Percentiles rank a stretch among this genome's conserved stretches.
Conservation (phyloP, 2,797 vertebrate species). For the Brachymystax lenok region DNA sequence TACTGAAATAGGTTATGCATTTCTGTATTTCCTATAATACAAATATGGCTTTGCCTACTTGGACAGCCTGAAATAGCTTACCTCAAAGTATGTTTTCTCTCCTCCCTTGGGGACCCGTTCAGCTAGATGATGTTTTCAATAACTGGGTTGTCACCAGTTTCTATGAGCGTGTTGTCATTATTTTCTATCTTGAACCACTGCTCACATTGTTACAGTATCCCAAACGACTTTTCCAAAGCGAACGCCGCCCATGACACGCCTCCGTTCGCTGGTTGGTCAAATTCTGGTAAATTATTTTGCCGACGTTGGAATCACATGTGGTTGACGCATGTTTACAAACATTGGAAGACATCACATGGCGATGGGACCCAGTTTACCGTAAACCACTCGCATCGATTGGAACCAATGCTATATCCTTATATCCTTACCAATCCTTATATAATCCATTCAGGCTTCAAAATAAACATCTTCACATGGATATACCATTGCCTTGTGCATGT, state of each 20-base stretch:
- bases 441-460: neutral
- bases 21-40: neutral
- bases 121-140: constrained; percentile 25
- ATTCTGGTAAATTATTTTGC: constrained; percentile 50
- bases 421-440: neutral
- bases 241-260: constrained; percentile 75
- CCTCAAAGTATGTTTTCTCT: constrained; percentile 10
- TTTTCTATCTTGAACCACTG: constrained; percentile 61
- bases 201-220: constrained; percentile 56
- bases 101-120: constrained; percentile 4
- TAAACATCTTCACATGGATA: no score
- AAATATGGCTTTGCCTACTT: constrained; percentile 59
- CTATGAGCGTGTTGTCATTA: constrained; percentile 39
- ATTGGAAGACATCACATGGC: constrained; percentile 78
- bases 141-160: constrained; percentile 21
- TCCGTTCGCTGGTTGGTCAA: constrained; percentile 68
- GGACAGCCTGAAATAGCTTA: constrained; percentile 32
- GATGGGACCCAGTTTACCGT: constrained; percentile 63
- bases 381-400: constrained; percentile 56
- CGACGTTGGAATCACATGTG: constrained; percentile 79
- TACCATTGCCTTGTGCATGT: no score
- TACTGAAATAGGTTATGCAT: neutral
- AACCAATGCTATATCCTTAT: neutral
- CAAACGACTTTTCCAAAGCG: constrained; percentile 77
- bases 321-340: constrained; percentile 87